Evolutionary conservation across 2,888 invertebrate species (phyloP), one percentile per base, ranked within the genome.

Genomic region (Pseudococcus longispinus): DNA sequence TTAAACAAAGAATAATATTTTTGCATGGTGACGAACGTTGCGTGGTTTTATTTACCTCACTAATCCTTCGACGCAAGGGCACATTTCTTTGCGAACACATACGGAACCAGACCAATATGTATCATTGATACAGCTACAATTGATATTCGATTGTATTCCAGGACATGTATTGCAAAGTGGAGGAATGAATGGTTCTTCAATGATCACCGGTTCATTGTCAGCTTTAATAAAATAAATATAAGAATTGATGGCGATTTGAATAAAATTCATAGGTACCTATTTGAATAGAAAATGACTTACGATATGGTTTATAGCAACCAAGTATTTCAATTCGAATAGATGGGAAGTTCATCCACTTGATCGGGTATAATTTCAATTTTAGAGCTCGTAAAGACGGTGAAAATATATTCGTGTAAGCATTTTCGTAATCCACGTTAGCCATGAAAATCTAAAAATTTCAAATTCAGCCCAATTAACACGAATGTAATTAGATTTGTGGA

Each of bases 281-380:
- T 60, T 8, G n/a, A n/a, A 13, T 9, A 44, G 23, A 18, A 65
- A 65, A 29, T 74, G 32, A 91, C 92, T 93, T 91, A 93, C 93
- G 92, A 90, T 96, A 96, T 1, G 94, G 94, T 89, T 93, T 91
- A 89, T 93, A 96, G 90, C 97, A 97, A 8, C 97, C 97, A 18
- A 94, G 91, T 0, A 96, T 93, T 89, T 97, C 96, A 0, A 94
- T 91, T 87, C 94, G 93, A 90, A 97, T 92, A 89, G 95, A 95
- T 46, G 96, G 94, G 88, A 92, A 93, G 5, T 93, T 91, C 65
- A 94, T 92, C 96, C 96, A 97, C 85, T 94, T 93, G 0, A 92
- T 90, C 0, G 97, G 97, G 85, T 94, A 90, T 18, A 97, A 90
- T 90, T 94, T 94, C 1, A 97, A 88, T 89, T 94, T 95, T 88